These are phyloP conservation scores for Drosophila borealis DNA, from an alignment of 2,888 invertebrate species.

Conservation along the genomic window DNA sequence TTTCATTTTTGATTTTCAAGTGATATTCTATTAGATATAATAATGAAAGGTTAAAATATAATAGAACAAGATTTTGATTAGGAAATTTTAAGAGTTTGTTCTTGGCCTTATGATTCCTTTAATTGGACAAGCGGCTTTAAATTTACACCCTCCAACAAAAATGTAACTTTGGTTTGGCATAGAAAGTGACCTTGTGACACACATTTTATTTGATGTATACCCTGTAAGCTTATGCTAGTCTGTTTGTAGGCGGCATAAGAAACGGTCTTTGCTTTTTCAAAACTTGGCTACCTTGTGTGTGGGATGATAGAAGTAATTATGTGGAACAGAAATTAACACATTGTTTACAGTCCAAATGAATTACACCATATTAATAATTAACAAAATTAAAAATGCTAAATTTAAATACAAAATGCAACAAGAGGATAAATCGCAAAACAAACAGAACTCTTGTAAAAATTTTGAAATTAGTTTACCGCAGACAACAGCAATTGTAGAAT, in stretches of 20 bases:
- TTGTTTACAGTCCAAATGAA: slow-evolving; percentile 27
- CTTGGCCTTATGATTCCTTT: too few species aligned
- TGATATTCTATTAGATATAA: background rate
- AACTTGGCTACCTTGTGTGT: background rate
- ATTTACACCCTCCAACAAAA: background rate
- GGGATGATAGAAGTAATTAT: slow-evolving; percentile 24
- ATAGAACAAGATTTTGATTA: background rate
- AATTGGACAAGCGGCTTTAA: too few species aligned
- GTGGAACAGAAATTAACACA: slow-evolving; percentile 35
- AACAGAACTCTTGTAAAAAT: slow-evolving; percentile 27
- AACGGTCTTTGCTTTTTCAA: background rate
- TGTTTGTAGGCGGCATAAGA: background rate
- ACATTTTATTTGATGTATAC: background rate
- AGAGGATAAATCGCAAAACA: slow-evolving; percentile 5
- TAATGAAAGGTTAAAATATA: background rate
- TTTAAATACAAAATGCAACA: slow-evolving; percentile 17
- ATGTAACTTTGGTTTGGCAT: background rate
- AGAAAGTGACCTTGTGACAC: background rate
- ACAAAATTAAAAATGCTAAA: slow-evolving; percentile 11
- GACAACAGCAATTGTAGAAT: slow-evolving; percentile 38
- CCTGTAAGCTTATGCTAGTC: background rate
- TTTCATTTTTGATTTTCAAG: too few species aligned
- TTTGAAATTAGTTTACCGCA: slow-evolving; percentile 42
- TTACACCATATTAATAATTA: slow-evolving; percentile 31
- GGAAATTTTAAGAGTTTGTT: too few species aligned